Conservation (phyloP, 2,888 invertebrate genomes). For the Empis livida region DNA sequence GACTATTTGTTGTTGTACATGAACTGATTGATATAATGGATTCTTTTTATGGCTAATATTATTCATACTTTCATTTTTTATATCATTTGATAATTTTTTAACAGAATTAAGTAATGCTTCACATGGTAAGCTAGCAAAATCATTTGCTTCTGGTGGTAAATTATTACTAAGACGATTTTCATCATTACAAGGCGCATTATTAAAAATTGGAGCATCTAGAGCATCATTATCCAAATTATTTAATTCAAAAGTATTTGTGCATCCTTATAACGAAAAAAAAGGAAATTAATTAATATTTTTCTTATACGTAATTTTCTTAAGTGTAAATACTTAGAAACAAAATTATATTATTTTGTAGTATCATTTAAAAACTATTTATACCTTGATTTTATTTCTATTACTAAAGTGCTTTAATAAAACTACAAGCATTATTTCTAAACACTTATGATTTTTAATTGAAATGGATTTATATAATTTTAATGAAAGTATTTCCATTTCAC, state of each 20-base stretch:
- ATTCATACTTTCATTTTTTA: constrained; percentile 16
- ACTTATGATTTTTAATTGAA: too few species aligned
- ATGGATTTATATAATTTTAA: too few species aligned
- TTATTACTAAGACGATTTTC: constrained; percentile 10
- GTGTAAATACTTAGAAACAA: too few species aligned
- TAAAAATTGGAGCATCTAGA: constrained; percentile 42
- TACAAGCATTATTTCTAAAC: too few species aligned
- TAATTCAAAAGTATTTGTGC: constrained; percentile 51
- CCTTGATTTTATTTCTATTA: too few species aligned
- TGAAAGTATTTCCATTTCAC: too few species aligned
- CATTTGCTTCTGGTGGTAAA: constrained; percentile 22
- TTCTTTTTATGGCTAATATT: constrained; percentile 54
- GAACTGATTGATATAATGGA: constrained; percentile 63
- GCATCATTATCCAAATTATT: constrained; percentile 53
- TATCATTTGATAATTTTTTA: neutral
- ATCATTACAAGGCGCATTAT: neutral
- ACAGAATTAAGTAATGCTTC: constrained; percentile 16
- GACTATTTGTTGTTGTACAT: constrained; percentile 38
- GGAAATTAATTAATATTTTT: constrained; percentile 31
- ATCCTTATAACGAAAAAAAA: constrained; percentile 16
- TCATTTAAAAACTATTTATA: too few species aligned
- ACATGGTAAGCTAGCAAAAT: constrained; percentile 38
- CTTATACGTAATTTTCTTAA: too few species aligned
- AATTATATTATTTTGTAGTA: too few species aligned
- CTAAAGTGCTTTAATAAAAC: too few species aligned